Evolutionary conservation across 2,113 vertebrate species (phyloP).

Genomic region (Colinus virginianus): DNA sequence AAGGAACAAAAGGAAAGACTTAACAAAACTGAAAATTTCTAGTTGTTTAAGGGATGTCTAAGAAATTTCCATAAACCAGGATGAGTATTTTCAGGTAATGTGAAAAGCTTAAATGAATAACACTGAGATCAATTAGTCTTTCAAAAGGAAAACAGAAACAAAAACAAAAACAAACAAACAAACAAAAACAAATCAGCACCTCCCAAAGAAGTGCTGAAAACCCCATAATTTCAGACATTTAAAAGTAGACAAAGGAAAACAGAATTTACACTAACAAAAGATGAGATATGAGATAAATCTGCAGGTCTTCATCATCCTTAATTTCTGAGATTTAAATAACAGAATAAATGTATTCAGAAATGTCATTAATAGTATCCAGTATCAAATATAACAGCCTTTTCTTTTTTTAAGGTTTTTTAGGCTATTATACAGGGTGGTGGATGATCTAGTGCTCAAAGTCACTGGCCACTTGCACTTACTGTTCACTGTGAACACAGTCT

Average conservation of each 20-base stretch:
- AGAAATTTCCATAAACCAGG: background rate
- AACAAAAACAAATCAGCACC: background rate
- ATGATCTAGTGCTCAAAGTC: background rate
- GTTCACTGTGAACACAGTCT: background rate
- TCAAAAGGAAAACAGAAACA: background rate
- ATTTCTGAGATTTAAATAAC: background rate
- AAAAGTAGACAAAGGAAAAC: slow-evolving; percentile 5
- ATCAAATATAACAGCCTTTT: background rate
- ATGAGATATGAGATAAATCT: background rate
- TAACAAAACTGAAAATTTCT: background rate
- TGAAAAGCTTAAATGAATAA: background rate
- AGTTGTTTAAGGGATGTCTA: background rate
- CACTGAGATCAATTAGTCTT: background rate
- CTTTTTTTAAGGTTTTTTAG: background rate
- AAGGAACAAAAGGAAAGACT: background rate
- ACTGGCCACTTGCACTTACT: background rate
- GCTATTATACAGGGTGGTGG: background rate
- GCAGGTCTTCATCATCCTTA: background rate
- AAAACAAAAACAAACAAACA: background rate
- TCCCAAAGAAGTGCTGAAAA: background rate
- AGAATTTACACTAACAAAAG: background rate
- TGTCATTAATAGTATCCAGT: background rate
- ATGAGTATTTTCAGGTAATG: background rate
- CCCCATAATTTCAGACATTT: background rate
- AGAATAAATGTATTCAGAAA: background rate